Evolutionary conservation across 2,113 vertebrate genomes (phyloP).

Genomic region (Puffinus mauretanicus): DNA sequence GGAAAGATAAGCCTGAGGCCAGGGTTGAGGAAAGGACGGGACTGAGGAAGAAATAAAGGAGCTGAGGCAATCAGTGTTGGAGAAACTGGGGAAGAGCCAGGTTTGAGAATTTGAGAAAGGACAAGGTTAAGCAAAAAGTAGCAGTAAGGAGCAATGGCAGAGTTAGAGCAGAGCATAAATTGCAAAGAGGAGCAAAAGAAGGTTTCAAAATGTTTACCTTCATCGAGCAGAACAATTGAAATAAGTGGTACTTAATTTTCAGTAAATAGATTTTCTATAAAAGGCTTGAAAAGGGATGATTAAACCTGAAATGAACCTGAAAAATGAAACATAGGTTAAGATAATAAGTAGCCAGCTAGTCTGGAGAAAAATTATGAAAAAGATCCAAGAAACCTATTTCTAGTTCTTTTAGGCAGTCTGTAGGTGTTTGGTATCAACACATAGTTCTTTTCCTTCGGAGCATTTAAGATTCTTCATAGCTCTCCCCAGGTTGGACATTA

Average conservation of each 20-base stretch:
- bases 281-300: neutral
- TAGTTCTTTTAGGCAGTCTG: neutral
- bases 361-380: neutral
- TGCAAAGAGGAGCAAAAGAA: neutral
- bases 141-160: neutral
- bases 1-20: neutral
- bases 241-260: neutral
- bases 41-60: neutral
- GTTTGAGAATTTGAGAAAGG: neutral
- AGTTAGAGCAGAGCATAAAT: neutral
- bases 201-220: neutral
- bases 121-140: neutral
- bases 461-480: neutral
- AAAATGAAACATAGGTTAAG: neutral
- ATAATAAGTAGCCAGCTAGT: neutral
- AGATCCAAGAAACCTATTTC: neutral
- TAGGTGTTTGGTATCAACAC: neutral
- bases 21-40: neutral
- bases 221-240: neutral
- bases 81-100: neutral
- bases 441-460: neutral
- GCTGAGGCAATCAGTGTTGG: neutral
- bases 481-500: neutral
- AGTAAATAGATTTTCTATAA: neutral
- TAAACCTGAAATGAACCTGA: neutral